Evolutionary conservation across 1,140 invertebrate species (phyloP).

Genomic region (Leptinotarsa texana): DNA sequence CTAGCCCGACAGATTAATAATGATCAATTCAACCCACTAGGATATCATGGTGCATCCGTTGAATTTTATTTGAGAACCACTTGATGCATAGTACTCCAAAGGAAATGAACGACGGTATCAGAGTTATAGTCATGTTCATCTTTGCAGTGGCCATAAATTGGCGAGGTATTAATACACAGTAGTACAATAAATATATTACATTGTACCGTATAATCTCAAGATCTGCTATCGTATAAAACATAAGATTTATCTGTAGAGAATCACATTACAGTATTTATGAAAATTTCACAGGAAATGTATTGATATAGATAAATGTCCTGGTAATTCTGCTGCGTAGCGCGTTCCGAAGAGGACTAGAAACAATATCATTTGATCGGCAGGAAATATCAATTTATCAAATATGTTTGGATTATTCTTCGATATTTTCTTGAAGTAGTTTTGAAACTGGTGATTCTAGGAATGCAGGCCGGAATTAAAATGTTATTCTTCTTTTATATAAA

Average conservation of each 20-base stretch:
- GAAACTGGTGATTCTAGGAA: too few relatives aligned
- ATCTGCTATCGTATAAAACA: neutral
- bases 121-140: conserved; percentile 16
- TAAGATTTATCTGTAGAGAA: conserved; percentile 15
- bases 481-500: too few relatives aligned
- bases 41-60: too few relatives aligned
- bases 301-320: conserved; percentile 3
- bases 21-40: too few relatives aligned
- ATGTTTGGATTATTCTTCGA: too few relatives aligned
- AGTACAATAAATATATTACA: conserved; percentile 22
- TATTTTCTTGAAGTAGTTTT: too few relatives aligned
- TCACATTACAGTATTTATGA: conserved; percentile 15
- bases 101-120: conserved; percentile 10
- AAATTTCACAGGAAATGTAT: conserved; percentile 16
- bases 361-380: too few relatives aligned
- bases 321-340: neutral
- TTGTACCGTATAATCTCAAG: conserved; percentile 12
- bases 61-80: too few relatives aligned
- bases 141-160: neutral
- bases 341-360: neutral
- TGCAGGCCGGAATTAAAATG: too few relatives aligned
- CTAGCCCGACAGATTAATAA: too few relatives aligned
- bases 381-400: too few relatives aligned
- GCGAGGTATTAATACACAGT: conserved; percentile 20
- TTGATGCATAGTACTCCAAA: neutral